Evolutionary conservation across 1,140 invertebrate species (phyloP).

Genomic region (Whitmania pigra): DNA sequence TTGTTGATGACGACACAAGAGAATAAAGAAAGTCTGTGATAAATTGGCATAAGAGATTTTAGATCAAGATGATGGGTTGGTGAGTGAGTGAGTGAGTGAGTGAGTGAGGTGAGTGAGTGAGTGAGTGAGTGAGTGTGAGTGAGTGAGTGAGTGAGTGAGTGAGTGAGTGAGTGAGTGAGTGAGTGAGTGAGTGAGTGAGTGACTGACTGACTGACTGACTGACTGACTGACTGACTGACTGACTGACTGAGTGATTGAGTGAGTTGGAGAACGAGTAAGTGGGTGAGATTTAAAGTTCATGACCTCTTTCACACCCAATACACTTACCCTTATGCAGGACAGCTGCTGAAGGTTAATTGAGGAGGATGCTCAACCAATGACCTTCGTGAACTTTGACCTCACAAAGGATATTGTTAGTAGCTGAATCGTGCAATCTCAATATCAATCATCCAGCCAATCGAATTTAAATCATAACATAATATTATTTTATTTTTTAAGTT

Average conservation of each 20-base stretch:
- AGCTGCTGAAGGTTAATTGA: too few relatives aligned
- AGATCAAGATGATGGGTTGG: slow-evolving; percentile 13
- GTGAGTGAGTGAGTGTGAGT: slow-evolving; percentile 20
- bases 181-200: slow-evolving; percentile 20
- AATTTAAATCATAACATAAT: too few relatives aligned
- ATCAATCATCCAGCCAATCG: too few relatives aligned
- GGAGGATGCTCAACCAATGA: too few relatives aligned
- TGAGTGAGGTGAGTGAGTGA: slow-evolving; percentile 20
- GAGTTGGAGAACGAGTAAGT: slow-evolving; percentile 13
- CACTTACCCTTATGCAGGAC: too few relatives aligned
- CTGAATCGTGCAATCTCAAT: too few relatives aligned
- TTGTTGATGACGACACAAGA: not conserved
- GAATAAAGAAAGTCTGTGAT: slow-evolving; percentile 19
- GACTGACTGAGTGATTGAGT: slow-evolving; percentile 24
- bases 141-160: slow-evolving; percentile 20
- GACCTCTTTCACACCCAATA: too few relatives aligned
- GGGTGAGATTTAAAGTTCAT: too few relatives aligned
- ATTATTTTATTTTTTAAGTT: too few relatives aligned
- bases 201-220: slow-evolving; percentile 14
- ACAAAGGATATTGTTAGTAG: too few relatives aligned
- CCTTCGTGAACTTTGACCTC: too few relatives aligned
- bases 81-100: slow-evolving; percentile 19
- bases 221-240: slow-evolving; percentile 14
- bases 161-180: slow-evolving; percentile 17
- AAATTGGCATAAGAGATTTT: too few relatives aligned